phyloP scores from a whole-genome alignment of 2,797 vertebrate genomes.

The Myotis findleyi region DNA sequence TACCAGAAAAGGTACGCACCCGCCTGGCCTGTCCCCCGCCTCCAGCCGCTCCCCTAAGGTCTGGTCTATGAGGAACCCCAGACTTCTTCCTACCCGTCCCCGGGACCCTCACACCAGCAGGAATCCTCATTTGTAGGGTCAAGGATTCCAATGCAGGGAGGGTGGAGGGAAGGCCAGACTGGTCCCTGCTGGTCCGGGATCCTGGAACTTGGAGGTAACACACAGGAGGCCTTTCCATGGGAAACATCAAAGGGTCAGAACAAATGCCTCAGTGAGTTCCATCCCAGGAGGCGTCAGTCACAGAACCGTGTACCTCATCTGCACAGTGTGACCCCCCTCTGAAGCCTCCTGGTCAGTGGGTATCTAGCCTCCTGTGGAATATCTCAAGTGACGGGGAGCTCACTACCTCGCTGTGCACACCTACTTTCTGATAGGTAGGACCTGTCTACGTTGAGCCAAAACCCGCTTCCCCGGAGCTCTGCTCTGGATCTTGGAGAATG shows the following conservation, averaged over 20 bases:
- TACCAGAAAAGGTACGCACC: slow-evolving; percentile 85
- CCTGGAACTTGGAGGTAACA: not conserved
- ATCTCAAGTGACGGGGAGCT: not conserved
- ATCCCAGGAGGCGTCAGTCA: not conserved
- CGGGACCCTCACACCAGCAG: not conserved
- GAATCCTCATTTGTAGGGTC: not conserved
- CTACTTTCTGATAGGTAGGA: not conserved
- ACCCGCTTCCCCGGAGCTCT: not conserved
- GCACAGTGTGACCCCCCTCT: not conserved
- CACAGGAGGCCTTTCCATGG: not conserved
- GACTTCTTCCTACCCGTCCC: not conserved
- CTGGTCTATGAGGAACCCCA: not conserved
- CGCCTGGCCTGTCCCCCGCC: accelerated
- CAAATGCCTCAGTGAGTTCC: not conserved
- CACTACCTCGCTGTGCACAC: not conserved
- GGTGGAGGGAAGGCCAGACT: not conserved
- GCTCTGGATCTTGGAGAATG: not conserved
- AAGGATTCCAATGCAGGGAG: not conserved
- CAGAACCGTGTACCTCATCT: not conserved
- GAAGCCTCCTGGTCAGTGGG: not conserved
- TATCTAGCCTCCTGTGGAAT: not conserved
- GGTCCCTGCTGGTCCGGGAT: not conserved
- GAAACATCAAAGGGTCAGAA: not conserved
- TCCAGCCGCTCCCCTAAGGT: not conserved
- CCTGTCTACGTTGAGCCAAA: not conserved